These are phyloP conservation scores for Scrobipalpa costella DNA, from an alignment of 2,888 invertebrate genomes.

Conservation along the genomic window DNA sequence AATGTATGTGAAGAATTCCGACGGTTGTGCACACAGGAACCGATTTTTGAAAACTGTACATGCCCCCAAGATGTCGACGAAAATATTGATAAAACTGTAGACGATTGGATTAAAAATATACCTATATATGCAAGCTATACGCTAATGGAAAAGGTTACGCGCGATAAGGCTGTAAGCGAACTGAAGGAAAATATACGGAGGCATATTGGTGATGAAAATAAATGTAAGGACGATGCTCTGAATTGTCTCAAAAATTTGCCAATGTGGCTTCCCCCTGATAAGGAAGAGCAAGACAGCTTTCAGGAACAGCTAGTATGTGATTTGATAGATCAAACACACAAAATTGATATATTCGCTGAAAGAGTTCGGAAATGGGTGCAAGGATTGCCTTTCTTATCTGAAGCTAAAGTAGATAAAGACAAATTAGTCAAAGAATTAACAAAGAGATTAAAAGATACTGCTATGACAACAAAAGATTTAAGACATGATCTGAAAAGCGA, in stretches of 20 bases:
- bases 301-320: neutral
- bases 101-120: conserved; percentile 7
- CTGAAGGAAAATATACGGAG: neutral
- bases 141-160: neutral
- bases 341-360: neutral
- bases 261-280: conserved; percentile 7
- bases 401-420: neutral
- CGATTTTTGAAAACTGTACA: neutral
- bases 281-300: neutral
- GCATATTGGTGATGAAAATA: neutral
- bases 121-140: conserved; percentile 3
- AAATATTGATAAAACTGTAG: neutral
- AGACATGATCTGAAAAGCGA: neutral
- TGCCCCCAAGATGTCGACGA: conserved; percentile 1
- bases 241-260: conserved; percentile 7
- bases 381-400: neutral
- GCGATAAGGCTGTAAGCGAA: neutral
- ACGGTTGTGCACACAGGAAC: neutral
- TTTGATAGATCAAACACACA: neutral
- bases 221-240: neutral
- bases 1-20: neutral
- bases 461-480: neutral
- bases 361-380: conserved; percentile 8
- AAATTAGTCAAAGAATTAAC: neutral
- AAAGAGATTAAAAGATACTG: neutral